Evolutionary conservation across 2,113 vertebrate species (phyloP).

Genomic region (Semicossyphus pulcher): DNA sequence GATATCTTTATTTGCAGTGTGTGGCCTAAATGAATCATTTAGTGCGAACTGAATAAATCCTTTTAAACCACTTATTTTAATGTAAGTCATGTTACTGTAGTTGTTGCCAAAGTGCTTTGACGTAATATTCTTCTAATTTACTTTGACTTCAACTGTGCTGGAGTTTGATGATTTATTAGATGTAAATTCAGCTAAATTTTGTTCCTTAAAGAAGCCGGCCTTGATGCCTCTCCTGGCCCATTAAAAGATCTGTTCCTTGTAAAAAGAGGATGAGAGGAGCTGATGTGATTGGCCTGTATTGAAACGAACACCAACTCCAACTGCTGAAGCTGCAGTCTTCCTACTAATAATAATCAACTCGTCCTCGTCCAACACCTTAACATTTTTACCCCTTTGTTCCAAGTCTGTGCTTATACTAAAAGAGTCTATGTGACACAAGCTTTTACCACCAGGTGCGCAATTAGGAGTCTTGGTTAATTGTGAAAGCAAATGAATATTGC

Average conservation of each 20-base stretch:
- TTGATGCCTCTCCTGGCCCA: neutral
- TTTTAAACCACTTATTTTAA: constrained; percentile 24
- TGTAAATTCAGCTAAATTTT: constrained; percentile 17
- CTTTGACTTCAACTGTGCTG: constrained; percentile 1
- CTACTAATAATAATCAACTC: constrained; percentile 13
- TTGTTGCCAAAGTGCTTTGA: constrained; percentile 23
- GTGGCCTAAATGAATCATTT: neutral
- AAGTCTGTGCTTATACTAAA: too few relatives aligned
- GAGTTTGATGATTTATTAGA: constrained; percentile 21
- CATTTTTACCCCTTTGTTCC: too few relatives aligned
- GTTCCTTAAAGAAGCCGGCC: constrained; percentile 18
- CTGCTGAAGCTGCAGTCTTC: constrained; percentile 34
- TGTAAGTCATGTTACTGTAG: neutral
- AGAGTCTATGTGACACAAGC: too few relatives aligned
- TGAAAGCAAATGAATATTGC: too few relatives aligned
- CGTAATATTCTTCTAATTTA: constrained; percentile 5
- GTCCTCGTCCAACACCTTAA: neutral
- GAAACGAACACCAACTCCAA: constrained; percentile 5
- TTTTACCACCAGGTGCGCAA: too few relatives aligned
- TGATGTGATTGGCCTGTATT: constrained; percentile 48
- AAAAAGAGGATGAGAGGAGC: constrained; percentile 10
- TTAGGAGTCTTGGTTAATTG: too few relatives aligned
- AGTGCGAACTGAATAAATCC: neutral
- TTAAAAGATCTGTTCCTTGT: constrained; percentile 38
- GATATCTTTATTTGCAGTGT: neutral